phyloP scores from a whole-genome alignment of 2,113 vertebrate species.

The Pituophis catenifer region DNA sequence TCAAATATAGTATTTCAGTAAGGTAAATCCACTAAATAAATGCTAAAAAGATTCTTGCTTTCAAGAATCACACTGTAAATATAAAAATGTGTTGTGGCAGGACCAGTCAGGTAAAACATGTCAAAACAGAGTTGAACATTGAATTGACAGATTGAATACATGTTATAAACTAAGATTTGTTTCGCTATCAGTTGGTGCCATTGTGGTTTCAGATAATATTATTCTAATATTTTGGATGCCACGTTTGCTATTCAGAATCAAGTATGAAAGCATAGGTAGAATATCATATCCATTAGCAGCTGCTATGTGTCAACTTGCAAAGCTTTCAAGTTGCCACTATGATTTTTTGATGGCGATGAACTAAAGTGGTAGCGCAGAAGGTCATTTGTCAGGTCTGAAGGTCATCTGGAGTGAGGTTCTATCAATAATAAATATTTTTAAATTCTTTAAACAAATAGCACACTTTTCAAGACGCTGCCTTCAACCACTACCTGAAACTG shows the following conservation, averaged over 20 bases:
- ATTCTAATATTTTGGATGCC: not conserved
- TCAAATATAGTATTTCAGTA: not conserved
- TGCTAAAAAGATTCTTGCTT: constrained; percentile 24
- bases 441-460: not conserved
- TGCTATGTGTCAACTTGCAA: too few relatives aligned
- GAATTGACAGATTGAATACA: not conserved
- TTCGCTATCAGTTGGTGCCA: not conserved
- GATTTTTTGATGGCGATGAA: not conserved
- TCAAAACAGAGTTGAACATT: not conserved
- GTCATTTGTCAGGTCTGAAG: not conserved
- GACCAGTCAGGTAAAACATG: not conserved
- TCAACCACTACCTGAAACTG: not conserved
- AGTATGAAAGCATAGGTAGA: not conserved
- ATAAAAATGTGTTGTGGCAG: not conserved
- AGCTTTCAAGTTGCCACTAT: too few relatives aligned
- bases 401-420: not conserved
- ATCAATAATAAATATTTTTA: not conserved
- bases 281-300: not conserved
- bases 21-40: not conserved
- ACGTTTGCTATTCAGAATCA: not conserved
- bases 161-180: not conserved
- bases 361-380: not conserved
- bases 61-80: not conserved
- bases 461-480: not conserved
- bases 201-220: not conserved